Evolutionary conservation across 2,113 vertebrate genomes (phyloP), one percentile per base, ranked within the genome.

Genomic region (Enhydra lutris): DNA sequence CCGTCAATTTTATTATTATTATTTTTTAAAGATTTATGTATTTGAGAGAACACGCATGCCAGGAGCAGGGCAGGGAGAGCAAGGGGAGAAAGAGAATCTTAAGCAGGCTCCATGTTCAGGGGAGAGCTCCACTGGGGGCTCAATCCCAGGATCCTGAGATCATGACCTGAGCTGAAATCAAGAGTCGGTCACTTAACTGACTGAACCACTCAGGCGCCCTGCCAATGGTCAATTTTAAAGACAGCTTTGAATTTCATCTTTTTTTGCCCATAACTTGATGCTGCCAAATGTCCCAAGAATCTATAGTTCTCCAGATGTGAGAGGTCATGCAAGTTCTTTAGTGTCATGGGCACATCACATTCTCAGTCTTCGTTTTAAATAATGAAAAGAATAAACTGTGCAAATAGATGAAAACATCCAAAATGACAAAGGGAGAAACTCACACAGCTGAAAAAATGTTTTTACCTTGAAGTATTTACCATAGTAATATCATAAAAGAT

Each of bases 401-500:
- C 55, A 95, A 92, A 89, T 39, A 74, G 79, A 50, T 69, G 69
- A 92, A 95, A 94, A 81, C 57, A 90, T 80, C 18, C 39, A 69
- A 91, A 63, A 47, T 50, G 42, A 89, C 71, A 92, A 42, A 89
- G 39, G 59, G 42, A 65, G 57, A 96, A 71, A 45, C 36, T 36
- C 42, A 26, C 36, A 79, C 36, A 31, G 47, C 84, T 80, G 82
- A 42, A 95, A 95, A 92, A 89, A 96, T 55, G 50, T 91, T 94
- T 97, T 74, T 55, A 21, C 24, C 42, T 50, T 47, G 9, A 92
- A 42, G 21, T 97, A 74, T 74, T 95, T 88, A 80, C 69, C 84
- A 80, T 91, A 95, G 95, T 83, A 97, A 50, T 79, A 83, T 55
- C 52, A 87, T 52, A 61, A 94, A 96, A 96, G 45, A 88, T 97